Percentiles rank a stretch among this genome's conserved stretches.
Conservation (phyloP, 2,797 vertebrate species). For the Serranus cabrilla region DNA sequence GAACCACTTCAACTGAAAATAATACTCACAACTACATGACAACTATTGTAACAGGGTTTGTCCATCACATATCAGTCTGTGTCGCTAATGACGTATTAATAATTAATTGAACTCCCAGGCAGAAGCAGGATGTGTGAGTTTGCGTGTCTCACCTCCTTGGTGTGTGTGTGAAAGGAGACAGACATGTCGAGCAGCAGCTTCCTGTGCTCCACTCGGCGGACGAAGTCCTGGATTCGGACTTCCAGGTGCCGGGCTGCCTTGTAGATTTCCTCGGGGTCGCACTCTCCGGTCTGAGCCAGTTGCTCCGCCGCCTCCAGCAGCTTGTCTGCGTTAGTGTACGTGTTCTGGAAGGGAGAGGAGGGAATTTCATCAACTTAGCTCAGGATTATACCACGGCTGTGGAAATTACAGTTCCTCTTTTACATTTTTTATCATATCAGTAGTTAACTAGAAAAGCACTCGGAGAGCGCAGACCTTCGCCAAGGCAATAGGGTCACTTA, state of each 20-base stretch:
- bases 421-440: background rate
- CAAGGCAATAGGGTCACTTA: too few species aligned
- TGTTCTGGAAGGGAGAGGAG: constrained; percentile 88
- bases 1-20: constrained; percentile 5
- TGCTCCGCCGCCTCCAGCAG: constrained; percentile 97
- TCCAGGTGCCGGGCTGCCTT: constrained; percentile 97
- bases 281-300: constrained; percentile 97
- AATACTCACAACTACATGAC: background rate
- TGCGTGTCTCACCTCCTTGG: constrained; percentile 84
- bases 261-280: constrained; percentile 99
- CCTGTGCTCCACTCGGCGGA: constrained; percentile 95
- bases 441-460: too few species aligned
- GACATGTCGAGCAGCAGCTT: constrained; percentile 99
- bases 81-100: background rate
- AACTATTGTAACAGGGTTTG: too few species aligned
- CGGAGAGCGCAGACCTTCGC: too few species aligned
- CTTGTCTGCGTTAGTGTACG: constrained; percentile 99
- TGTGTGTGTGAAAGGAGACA: constrained; percentile 98
- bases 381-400: background rate
- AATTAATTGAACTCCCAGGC: background rate
- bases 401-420: background rate
- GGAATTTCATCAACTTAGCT: background rate
- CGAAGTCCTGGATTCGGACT: constrained; percentile 98
- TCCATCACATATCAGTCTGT: background rate
- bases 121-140: background rate